Conservation (phyloP, 2,797 vertebrate genomes). For the Phrynocephalus forsythii region DNA sequence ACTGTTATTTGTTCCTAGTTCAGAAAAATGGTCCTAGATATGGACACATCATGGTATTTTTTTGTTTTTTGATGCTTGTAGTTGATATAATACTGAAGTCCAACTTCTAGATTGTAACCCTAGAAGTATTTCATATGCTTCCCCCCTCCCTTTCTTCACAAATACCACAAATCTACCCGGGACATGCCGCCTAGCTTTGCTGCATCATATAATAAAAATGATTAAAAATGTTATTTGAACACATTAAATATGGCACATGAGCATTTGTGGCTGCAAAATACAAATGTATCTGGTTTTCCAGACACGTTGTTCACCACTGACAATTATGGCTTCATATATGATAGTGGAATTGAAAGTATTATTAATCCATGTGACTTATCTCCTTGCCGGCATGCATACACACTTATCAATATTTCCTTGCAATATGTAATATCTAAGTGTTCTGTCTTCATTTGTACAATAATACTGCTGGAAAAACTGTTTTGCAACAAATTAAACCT, state of each 20-base stretch:
- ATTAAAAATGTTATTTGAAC: neutral
- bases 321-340: neutral
- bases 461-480: constrained; percentile 53
- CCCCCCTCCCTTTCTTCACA: neutral
- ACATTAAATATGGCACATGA: neutral
- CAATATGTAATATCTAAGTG: neutral
- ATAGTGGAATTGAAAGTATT: neutral
- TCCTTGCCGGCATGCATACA: accelerated
- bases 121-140: too few species aligned
- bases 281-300: neutral
- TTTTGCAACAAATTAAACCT: constrained; percentile 68
- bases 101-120: too few species aligned
- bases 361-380: constrained; percentile 9
- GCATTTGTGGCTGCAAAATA: neutral
- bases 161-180: neutral
- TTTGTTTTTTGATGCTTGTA: too few species aligned
- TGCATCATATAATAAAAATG: neutral
- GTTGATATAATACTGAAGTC: too few species aligned
- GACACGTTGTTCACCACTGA: neutral
- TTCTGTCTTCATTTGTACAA: constrained; percentile 37
- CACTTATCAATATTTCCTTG: neutral
- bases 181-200: neutral
- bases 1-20: too few species aligned
- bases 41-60: too few species aligned
- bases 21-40: too few species aligned